Percentiles rank a stretch among this genome's conserved stretches.
phyloP scores from a whole-genome alignment of 2,113 vertebrate species.

The Pogona vitticeps region DNA sequence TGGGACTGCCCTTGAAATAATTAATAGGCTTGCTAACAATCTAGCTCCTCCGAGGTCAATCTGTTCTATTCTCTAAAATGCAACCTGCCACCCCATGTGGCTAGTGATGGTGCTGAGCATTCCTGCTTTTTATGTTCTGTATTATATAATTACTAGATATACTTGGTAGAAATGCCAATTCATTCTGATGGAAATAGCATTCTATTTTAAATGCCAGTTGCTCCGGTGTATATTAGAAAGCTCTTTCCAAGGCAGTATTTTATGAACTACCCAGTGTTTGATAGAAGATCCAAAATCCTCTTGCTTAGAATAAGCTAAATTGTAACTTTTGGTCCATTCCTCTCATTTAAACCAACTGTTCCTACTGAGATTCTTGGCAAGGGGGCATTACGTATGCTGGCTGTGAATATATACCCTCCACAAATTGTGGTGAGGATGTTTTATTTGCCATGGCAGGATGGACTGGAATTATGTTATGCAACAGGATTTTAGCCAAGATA shows the following conservation, averaged over 20 bases:
- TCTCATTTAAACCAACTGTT: too few relatives aligned
- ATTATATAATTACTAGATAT: slow-evolving; percentile 41
- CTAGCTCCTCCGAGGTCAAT: slow-evolving; percentile 37
- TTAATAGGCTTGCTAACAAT: slow-evolving; percentile 2
- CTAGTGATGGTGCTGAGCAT: slow-evolving; percentile 18
- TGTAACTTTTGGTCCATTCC: too few relatives aligned
- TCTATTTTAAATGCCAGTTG: slow-evolving; percentile 31
- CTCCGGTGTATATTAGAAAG: slow-evolving; percentile 18
- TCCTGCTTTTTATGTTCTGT: slow-evolving; percentile 31
- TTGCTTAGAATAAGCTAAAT: too few relatives aligned
- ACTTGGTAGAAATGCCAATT: slow-evolving; percentile 24
- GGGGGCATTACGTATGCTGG: too few relatives aligned
- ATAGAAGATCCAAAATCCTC: neutral
- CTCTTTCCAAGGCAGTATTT: slow-evolving; percentile 34
- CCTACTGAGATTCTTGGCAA: too few relatives aligned
- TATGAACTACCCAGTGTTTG: slow-evolving; percentile 47
- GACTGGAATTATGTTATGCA: neutral
- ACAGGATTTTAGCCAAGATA: neutral
- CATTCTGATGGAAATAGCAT: slow-evolving; percentile 46
- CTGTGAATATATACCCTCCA: too few relatives aligned
- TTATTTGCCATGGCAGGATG: too few relatives aligned
- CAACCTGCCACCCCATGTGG: neutral
- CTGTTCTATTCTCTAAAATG: slow-evolving; percentile 37
- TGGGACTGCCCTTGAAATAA: slow-evolving; percentile 18
- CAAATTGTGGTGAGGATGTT: too few relatives aligned